phyloP scores from a whole-genome alignment of 2,888 invertebrate species.

The Pyrgus malvae region DNA sequence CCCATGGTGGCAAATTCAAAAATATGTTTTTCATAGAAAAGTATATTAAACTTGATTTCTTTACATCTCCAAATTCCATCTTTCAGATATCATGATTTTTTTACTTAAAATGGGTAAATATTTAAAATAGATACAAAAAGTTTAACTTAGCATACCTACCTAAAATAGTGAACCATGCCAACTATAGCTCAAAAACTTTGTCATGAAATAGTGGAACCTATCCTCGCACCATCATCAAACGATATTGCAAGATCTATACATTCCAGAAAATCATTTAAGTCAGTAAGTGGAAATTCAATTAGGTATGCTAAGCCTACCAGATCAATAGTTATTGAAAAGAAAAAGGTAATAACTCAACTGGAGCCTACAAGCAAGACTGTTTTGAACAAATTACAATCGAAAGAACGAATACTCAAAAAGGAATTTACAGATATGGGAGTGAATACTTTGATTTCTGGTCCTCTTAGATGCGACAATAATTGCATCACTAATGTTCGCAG shows the following conservation, averaged over 20 bases:
- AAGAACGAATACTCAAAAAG: conserved; percentile 42
- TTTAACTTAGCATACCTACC: too few relatives aligned
- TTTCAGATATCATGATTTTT: too few relatives aligned
- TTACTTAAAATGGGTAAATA: too few relatives aligned
- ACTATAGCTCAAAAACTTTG: conserved; percentile 54
- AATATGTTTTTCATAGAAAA: too few relatives aligned
- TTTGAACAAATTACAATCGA: conserved; percentile 41
- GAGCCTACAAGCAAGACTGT: conserved; percentile 35
- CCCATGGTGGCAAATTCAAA: too few relatives aligned
- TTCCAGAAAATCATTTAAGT: conserved; percentile 19
- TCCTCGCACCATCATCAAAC: conserved; percentile 37
- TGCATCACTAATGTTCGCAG: conserved; percentile 53
- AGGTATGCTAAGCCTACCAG: conserved; percentile 38
- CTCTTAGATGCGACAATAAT: conserved; percentile 47
- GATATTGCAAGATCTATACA: conserved; percentile 28
- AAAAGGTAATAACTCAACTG: conserved; percentile 43
- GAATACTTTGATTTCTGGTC: conserved; percentile 52
- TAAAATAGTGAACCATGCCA: too few relatives aligned
- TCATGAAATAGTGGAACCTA: conserved; percentile 53
- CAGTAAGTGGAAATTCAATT: conserved; percentile 24
- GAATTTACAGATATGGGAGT: conserved; percentile 42
- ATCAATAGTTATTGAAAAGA: conserved; percentile 46
- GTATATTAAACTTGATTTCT: too few relatives aligned
- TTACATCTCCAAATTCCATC: too few relatives aligned
- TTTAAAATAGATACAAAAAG: too few relatives aligned